These are phyloP conservation scores for Lethrus apterus DNA, from an alignment of 1,140 invertebrate genomes.

Conservation along the genomic window DNA sequence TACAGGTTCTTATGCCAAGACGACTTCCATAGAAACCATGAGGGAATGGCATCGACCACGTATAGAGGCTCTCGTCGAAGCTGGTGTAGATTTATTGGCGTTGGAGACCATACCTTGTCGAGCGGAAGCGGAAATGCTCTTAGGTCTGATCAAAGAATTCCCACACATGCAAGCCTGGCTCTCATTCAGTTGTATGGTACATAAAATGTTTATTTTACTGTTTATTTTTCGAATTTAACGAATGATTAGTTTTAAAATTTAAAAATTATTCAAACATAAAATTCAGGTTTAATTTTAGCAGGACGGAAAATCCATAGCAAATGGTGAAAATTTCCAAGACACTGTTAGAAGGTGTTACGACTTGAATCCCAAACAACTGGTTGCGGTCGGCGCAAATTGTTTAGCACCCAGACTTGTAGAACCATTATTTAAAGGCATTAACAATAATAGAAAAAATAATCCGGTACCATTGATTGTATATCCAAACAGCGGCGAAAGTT, in stretches of 20 bases:
- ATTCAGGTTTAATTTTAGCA: conserved; percentile 38
- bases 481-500: conserved; percentile 70
- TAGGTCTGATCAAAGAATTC: conserved; percentile 67
- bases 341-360: conserved; percentile 53
- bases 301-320: conserved; percentile 58
- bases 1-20: conserved; percentile 70
- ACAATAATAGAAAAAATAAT: conserved; percentile 43
- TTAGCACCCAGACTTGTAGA: conserved; percentile 54
- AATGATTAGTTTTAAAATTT: not conserved
- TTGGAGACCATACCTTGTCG: conserved; percentile 84
- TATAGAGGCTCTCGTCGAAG: conserved; percentile 65
- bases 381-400: conserved; percentile 84
- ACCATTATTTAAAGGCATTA: conserved; percentile 51
- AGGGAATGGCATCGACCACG: conserved; percentile 74
- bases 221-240: not conserved
- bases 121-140: conserved; percentile 70
- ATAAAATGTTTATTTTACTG: conserved; percentile 23
- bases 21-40: conserved; percentile 56
- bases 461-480: conserved; percentile 64
- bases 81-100: conserved; percentile 73
- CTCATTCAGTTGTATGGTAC: conserved; percentile 74
- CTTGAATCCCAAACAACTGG: conserved; percentile 55
- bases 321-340: conserved; percentile 65
- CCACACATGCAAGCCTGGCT: conserved; percentile 70
- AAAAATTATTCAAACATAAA: too few relatives aligned